Conservation (phyloP, 2,797 vertebrate genomes). For the Eupleurogrammus muticus region DNA sequence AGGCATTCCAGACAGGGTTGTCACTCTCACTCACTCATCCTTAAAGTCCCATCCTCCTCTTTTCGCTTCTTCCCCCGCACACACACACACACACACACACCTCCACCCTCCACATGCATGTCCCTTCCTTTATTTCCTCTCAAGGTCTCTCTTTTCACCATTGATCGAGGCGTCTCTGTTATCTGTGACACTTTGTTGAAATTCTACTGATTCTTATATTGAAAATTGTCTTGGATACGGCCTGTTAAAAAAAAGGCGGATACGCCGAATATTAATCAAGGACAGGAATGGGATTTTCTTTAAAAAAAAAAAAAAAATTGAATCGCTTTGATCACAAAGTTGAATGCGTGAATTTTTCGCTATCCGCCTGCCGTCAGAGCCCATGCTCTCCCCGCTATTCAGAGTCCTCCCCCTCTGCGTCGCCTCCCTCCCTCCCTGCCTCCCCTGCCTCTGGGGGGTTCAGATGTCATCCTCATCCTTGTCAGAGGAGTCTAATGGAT, state of each 20-base stretch:
- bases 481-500: slow-evolving; percentile 83
- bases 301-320: neutral
- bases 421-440: slow-evolving; percentile 49
- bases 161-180: slow-evolving; percentile 17
- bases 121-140: slow-evolving; percentile 56
- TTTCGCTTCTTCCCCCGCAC: slow-evolving; percentile 18
- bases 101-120: slow-evolving; percentile 36
- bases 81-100: slow-evolving; percentile 12
- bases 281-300: neutral
- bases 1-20: slow-evolving; percentile 82
- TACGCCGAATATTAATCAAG: neutral
- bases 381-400: slow-evolving; percentile 27
- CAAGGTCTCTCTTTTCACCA: slow-evolving; percentile 52
- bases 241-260: too few relatives aligned
- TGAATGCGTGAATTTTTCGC: slow-evolving; percentile 15
- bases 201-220: neutral
- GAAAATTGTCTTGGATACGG: too few relatives aligned
- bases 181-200: slow-evolving; percentile 20
- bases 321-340: neutral
- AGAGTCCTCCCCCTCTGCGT: slow-evolving; percentile 27
- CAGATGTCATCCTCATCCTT: slow-evolving; percentile 84
- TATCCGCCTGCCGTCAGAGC: neutral
- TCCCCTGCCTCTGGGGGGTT: slow-evolving; percentile 70
- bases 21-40: slow-evolving; percentile 79
- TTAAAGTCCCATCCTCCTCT: slow-evolving; percentile 64